Conservation (phyloP, 2,113 vertebrate species). For the Sturnira hondurensis region DNA sequence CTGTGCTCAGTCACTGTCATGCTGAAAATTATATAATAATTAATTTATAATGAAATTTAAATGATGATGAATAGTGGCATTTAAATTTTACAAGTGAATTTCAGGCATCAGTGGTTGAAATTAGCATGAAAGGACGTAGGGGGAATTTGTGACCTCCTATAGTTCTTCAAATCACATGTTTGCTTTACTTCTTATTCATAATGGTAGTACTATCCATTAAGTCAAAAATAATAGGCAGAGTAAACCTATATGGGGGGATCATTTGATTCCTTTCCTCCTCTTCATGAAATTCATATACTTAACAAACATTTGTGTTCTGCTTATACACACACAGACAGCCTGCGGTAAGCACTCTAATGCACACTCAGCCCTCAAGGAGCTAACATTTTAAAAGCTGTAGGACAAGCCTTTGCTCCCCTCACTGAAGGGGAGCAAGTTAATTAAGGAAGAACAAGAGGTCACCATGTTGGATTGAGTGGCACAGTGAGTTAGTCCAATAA, state of each 20-base stretch:
- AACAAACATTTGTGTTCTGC: neutral
- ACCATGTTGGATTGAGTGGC: neutral
- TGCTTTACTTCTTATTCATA: neutral
- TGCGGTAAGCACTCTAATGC: neutral
- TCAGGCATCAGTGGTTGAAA: neutral
- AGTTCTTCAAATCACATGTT: neutral
- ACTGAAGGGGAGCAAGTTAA: neutral
- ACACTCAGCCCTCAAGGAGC: neutral
- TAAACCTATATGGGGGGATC: neutral
- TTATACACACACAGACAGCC: neutral
- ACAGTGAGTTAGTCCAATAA: neutral
- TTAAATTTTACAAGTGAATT: conserved; percentile 3
- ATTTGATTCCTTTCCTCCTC: neutral
- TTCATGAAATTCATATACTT: neutral
- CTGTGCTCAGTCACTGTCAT: neutral
- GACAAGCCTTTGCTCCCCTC: neutral
- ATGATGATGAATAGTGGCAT: neutral
- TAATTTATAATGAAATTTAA: conserved; percentile 33
- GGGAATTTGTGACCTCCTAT: neutral
- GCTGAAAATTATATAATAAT: neutral
- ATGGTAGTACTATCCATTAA: neutral
- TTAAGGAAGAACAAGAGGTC: neutral
- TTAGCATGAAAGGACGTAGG: neutral
- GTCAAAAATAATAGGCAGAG: neutral
- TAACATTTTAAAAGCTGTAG: neutral